Conservation (phyloP, 2,888 invertebrate genomes). For the Leptopilina syphax region DNA sequence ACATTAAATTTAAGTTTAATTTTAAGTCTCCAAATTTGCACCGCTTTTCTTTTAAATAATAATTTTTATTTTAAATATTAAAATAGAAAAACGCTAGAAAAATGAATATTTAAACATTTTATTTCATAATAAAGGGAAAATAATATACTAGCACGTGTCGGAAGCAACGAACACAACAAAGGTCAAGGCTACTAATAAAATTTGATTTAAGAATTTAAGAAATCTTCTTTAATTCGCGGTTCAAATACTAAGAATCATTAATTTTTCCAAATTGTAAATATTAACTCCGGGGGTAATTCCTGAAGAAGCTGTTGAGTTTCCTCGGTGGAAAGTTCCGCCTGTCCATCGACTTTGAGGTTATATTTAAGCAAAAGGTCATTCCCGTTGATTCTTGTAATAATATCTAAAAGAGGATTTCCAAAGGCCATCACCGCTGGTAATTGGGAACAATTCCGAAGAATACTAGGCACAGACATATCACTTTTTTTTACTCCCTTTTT, state of each 20-base stretch:
- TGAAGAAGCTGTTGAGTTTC: conserved; percentile 64
- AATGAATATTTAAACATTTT: background rate
- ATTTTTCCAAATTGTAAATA: conserved; percentile 34
- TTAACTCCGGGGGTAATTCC: conserved; percentile 67
- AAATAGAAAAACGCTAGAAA: too few species aligned
- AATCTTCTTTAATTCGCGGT: background rate
- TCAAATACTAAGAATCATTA: background rate
- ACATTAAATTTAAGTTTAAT: background rate
- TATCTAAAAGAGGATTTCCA: conserved; percentile 74
- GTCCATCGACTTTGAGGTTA: conserved; percentile 68
- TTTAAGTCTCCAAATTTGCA: conserved; percentile 4
- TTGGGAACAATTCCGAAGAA: conserved; percentile 14
- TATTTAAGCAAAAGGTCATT: conserved; percentile 67
- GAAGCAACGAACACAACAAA: too few species aligned
- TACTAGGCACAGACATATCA: conserved; percentile 38
- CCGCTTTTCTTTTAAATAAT: background rate
- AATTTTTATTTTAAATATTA: background rate
- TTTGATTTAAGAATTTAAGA: background rate
- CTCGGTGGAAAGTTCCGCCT: conserved; percentile 67
- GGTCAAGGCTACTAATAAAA: too few species aligned
- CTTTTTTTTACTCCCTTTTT: background rate
- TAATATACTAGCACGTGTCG: too few species aligned
- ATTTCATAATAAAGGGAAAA: too few species aligned
- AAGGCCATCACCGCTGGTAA: conserved; percentile 69
- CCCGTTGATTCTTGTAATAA: conserved; percentile 65